phyloP scores from a whole-genome alignment of 2,797 vertebrate species.

The Holocentrus rufus region DNA sequence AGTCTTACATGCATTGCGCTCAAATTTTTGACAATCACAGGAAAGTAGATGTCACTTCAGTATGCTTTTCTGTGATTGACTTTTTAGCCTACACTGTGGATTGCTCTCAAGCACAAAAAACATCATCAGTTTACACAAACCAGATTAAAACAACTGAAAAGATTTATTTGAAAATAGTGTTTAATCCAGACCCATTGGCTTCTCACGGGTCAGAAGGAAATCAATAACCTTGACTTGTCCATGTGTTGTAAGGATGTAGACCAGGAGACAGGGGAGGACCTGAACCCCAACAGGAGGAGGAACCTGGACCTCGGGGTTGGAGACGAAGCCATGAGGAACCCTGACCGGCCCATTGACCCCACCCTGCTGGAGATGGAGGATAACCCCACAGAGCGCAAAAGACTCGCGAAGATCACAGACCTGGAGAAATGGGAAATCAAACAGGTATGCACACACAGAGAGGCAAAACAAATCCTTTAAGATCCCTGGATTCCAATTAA shows the following conservation, averaged over 20 bases:
- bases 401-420: conserved; percentile 92
- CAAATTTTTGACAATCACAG: too few relatives aligned
- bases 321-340: conserved; percentile 89
- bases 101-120: background rate
- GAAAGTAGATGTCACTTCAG: too few relatives aligned
- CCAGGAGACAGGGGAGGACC: conserved; percentile 92
- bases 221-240: background rate
- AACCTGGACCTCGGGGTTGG: conserved; percentile 83
- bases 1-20: too few relatives aligned
- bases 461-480: background rate
- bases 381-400: conserved; percentile 88
- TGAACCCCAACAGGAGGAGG: conserved; percentile 90
- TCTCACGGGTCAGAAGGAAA: background rate
- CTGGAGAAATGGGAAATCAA: conserved; percentile 96
- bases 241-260: conserved; percentile 86
- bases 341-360: conserved; percentile 89
- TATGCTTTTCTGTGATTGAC: background rate
- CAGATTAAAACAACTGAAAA: background rate
- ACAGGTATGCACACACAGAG: conserved; percentile 80
- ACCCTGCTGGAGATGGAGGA: conserved; percentile 86
- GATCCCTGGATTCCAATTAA: background rate
- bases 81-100: background rate
- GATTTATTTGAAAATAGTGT: background rate
- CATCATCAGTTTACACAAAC: background rate
- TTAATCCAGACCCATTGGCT: background rate